Base-by-base conservation (phyloP, 2,888 invertebrate species). In the Muschampia staudingeri region DNA sequence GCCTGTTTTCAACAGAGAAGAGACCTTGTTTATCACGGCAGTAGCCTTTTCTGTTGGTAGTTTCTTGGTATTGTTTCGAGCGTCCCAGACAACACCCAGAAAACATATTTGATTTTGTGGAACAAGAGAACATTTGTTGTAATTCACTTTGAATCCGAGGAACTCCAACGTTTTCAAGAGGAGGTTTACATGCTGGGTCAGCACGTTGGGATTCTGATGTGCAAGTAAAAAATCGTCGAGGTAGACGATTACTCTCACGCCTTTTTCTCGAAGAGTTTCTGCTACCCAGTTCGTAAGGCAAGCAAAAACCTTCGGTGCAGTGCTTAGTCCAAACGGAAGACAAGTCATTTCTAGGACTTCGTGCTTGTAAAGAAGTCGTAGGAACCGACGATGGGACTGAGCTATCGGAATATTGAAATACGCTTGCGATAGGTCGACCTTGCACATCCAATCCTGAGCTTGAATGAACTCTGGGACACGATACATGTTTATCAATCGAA, bases 211-310 rank as follows among this genome's bases (percentile, higher is more conserved):
- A 73, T 84, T 42, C 42, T 84, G 84, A 52, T 87, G 80, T 11
- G 42, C 86, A 25, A 86, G 34, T 11, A 87, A 42, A 19, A 85
- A 87, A 80, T 89, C 87, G 87, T 88, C 85, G 30, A 87, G 73
- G n/a, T 86, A 87, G 0, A 87, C 85, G 0, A 88, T 19, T 5
- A 88, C 72, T 9, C 87, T 71, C 9, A 88, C n/a, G 2, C 88
- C 86, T 71, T 76, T 77, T n/a, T 84, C 65, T 67, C 88, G 70
- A 1, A 90, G 80, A 6, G 73, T 80, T 52, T 86, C 84, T 0
- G 84, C 87, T 34, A 88, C 61, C 90, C 88, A 89, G 44, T 87
- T 88, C 12, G 87, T 86, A 5, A 89, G 37, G 1, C 72, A 69
- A 0, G 87, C 84, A 70, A 89, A 88, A 19, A 80, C 48, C 73